phyloP scores from a whole-genome alignment of 2,888 invertebrate species.

The Empis stercorea region DNA sequence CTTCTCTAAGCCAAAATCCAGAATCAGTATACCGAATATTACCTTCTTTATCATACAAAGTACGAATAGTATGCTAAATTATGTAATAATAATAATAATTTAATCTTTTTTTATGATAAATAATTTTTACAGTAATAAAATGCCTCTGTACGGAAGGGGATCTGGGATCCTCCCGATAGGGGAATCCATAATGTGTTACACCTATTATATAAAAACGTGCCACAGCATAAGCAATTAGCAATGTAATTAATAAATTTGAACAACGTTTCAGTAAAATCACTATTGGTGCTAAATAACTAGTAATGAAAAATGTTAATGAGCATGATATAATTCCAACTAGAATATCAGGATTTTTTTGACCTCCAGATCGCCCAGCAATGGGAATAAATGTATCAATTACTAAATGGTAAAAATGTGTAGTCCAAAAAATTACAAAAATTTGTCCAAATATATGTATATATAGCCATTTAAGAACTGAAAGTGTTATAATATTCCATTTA shows the following conservation, averaged over 20 bases:
- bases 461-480: slow-evolving; percentile 23
- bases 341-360: slow-evolving; percentile 37
- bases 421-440: slow-evolving; percentile 22
- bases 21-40: slow-evolving; percentile 24
- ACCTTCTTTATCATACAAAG: slow-evolving; percentile 23
- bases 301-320: slow-evolving; percentile 31
- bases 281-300: slow-evolving; percentile 29
- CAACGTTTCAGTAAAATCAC: slow-evolving; percentile 23
- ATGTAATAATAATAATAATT: neutral
- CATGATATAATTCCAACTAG: slow-evolving; percentile 33
- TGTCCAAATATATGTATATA: slow-evolving; percentile 24
- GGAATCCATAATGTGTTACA: slow-evolving; percentile 38
- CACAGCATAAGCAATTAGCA: slow-evolving; percentile 21
- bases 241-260: slow-evolving; percentile 18
- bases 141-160: slow-evolving; percentile 37
- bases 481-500: neutral
- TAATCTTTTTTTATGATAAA: neutral
- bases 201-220: slow-evolving; percentile 26
- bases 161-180: slow-evolving; percentile 37
- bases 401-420: slow-evolving; percentile 22
- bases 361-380: slow-evolving; percentile 37
- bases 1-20: slow-evolving; percentile 25
- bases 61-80: slow-evolving; percentile 22
- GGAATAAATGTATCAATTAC: slow-evolving; percentile 31
- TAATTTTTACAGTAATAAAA: slow-evolving; percentile 36